Evolutionary conservation across 1,140 invertebrate genomes (phyloP).

Genomic region (Drosophila pruinosa): DNA sequence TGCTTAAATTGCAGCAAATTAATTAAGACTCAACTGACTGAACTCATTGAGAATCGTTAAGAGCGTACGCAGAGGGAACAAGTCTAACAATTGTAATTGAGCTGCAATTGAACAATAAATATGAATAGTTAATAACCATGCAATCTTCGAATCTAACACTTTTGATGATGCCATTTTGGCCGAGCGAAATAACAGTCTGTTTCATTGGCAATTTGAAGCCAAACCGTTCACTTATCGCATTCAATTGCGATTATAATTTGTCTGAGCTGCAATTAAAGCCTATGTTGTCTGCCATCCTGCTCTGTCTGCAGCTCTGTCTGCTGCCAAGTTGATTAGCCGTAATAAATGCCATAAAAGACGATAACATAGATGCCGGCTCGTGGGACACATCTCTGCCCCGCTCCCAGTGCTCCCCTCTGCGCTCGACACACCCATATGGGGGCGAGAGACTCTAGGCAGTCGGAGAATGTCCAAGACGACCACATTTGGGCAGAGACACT

Average conservation of each 20-base stretch:
- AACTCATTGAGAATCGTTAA: too few relatives aligned
- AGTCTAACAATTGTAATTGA: too few relatives aligned
- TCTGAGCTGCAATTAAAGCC: slow-evolving; percentile 44
- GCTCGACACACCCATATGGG: not conserved
- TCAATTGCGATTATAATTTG: slow-evolving; percentile 61
- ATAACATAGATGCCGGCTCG: slow-evolving; percentile 18
- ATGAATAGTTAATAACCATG: too few relatives aligned
- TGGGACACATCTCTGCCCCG: slow-evolving; percentile 10
- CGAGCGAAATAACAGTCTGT: not conserved
- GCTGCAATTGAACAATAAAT: too few relatives aligned
- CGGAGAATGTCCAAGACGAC: slow-evolving; percentile 27
- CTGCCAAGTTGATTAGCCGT: slow-evolving; percentile 38
- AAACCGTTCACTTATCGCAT: slow-evolving; percentile 44
- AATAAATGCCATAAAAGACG: slow-evolving; percentile 59
- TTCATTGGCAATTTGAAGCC: slow-evolving; percentile 50
- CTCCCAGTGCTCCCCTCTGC: not conserved
- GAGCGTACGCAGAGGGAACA: too few relatives aligned
- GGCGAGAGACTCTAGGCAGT: not conserved
- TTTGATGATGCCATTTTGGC: not conserved
- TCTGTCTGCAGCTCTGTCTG: not conserved
- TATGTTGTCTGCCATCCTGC: not conserved
- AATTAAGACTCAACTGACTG: too few relatives aligned
- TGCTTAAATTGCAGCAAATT: too few relatives aligned
- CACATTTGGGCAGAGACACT: slow-evolving; percentile 44
- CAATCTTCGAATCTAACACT: not conserved